A percentile compares a stretch with the other conserved stretches of the same genome.
phyloP scores from a whole-genome alignment of 2,888 invertebrate species.

The Ophion slaviceki region DNA sequence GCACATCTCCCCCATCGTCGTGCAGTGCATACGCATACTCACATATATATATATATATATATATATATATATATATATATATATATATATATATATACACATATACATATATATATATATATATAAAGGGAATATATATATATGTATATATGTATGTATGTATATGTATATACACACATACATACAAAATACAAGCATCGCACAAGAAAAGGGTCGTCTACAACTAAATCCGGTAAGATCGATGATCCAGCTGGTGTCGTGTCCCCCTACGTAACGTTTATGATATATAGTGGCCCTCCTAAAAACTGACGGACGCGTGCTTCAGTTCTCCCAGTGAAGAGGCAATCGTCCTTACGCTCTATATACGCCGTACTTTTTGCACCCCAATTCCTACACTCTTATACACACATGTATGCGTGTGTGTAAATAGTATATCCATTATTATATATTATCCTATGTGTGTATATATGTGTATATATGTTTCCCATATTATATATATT shows the following conservation, averaged over 20 bases:
- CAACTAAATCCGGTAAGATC: slow-evolving; percentile 76
- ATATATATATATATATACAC: no score
- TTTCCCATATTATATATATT: no score
- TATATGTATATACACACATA: background rate
- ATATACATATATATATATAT: slow-evolving; percentile 11
- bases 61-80: no score
- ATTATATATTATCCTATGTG: no score
- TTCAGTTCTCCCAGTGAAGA: slow-evolving; percentile 57
- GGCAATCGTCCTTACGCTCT: slow-evolving; percentile 7
- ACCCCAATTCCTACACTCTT: slow-evolving; percentile 16
- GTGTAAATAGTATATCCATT: no score
- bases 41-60: slow-evolving; percentile 17
- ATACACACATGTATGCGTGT: background rate
- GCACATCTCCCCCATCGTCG: slow-evolving; percentile 26
- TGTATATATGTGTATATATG: no score
- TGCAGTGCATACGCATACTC: slow-evolving; percentile 6
- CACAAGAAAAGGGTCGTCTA: slow-evolving; percentile 62
- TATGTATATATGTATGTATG: no score
- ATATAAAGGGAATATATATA: no score
- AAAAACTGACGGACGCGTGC: slow-evolving; percentile 77
- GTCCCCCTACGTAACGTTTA: slow-evolving; percentile 70
- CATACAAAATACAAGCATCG: slow-evolving; percentile 5
- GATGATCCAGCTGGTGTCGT: slow-evolving; percentile 73
- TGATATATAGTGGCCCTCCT: slow-evolving; percentile 75
- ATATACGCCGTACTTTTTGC: slow-evolving; percentile 31